Evolutionary conservation across 2,888 invertebrate genomes (phyloP).

Genomic region (Dicranocentrus wangi): DNA sequence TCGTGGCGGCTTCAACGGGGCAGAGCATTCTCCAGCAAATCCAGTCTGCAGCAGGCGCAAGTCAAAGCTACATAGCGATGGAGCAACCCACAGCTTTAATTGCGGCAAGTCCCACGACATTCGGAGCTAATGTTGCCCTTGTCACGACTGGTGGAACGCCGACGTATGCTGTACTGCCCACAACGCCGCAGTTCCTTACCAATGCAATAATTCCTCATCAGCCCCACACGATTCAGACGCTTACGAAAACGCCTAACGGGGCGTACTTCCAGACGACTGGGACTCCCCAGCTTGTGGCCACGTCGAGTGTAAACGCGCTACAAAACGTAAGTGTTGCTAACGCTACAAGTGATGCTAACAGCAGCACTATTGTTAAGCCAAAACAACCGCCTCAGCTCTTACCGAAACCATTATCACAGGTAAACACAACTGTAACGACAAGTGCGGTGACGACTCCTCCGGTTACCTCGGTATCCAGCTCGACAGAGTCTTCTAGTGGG

Average conservation of each 20-base stretch:
- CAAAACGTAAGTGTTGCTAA: slow-evolving; percentile 63
- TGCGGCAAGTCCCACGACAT: slow-evolving; percentile 59
- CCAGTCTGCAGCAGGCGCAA: slow-evolving; percentile 65
- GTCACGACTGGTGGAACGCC: slow-evolving; percentile 70
- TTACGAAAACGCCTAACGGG: slow-evolving; percentile 70
- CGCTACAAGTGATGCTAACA: slow-evolving; percentile 55
- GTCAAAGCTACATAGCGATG: slow-evolving; percentile 71
- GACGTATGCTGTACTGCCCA: slow-evolving; percentile 70
- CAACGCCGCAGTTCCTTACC: slow-evolving; percentile 68
- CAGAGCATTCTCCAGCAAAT: slow-evolving; percentile 69
- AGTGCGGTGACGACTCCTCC: slow-evolving; percentile 40
- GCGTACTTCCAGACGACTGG: slow-evolving; percentile 70
- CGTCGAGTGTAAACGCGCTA: slow-evolving; percentile 62
- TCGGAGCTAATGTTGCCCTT: slow-evolving; percentile 70
- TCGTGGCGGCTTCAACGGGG: slow-evolving; percentile 60
- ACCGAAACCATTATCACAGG: slow-evolving; percentile 70
- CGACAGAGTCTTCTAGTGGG: slow-evolving; percentile 41
- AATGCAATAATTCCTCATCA: slow-evolving; percentile 72
- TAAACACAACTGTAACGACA: slow-evolving; percentile 50
- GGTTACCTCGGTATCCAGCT: slow-evolving; percentile 42
- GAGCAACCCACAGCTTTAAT: slow-evolving; percentile 68
- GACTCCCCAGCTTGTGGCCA: slow-evolving; percentile 65
- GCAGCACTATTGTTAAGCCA: slow-evolving; percentile 57
- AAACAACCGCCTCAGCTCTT: slow-evolving; percentile 72
- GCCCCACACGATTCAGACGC: slow-evolving; percentile 70